Evolutionary conservation across 2,888 invertebrate genomes (phyloP).

Genomic region (Tenthredo livida): DNA sequence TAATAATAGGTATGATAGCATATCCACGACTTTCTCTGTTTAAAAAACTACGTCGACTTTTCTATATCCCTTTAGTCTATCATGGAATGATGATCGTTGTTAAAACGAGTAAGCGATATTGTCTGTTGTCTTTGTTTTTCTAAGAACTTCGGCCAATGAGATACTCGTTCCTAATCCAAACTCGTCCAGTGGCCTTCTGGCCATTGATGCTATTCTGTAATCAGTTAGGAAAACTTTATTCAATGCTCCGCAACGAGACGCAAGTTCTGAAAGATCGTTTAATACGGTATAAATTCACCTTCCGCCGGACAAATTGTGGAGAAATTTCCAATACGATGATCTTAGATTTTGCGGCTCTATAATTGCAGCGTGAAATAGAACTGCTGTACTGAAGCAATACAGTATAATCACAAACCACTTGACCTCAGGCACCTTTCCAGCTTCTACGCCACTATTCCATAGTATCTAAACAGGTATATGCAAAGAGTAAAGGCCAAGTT

Average conservation of each 20-base stretch:
- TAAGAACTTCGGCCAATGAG: slow-evolving; percentile 78
- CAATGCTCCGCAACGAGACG: too few relatives aligned
- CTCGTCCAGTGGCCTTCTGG: slow-evolving; percentile 81
- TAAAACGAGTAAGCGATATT: slow-evolving; percentile 72
- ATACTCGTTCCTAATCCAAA: slow-evolving; percentile 82
- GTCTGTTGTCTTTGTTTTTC: slow-evolving; percentile 77
- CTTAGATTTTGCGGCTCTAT: slow-evolving; percentile 89
- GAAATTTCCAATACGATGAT: slow-evolving; percentile 91
- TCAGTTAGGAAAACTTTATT: slow-evolving; percentile 30
- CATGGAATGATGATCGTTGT: slow-evolving; percentile 58
- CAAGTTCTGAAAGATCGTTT: too few relatives aligned
- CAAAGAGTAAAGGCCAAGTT: too few relatives aligned
- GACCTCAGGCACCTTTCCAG: slow-evolving; percentile 84
- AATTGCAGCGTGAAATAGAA: slow-evolving; percentile 88
- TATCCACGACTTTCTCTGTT: not conserved
- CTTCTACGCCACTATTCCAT: slow-evolving; percentile 86
- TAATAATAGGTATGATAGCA: too few relatives aligned
- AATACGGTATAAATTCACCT: slow-evolving; percentile 76
- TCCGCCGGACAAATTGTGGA: slow-evolving; percentile 87
- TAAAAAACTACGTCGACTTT: not conserved
- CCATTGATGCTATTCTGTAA: slow-evolving; percentile 82
- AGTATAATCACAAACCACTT: slow-evolving; percentile 86
- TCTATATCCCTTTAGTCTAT: not conserved
- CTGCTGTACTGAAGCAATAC: slow-evolving; percentile 88
- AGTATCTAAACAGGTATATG: slow-evolving; percentile 80